These are phyloP conservation scores for Drosophila saltans DNA, from an alignment of 1,140 invertebrate genomes.

Conservation along the genomic window DNA sequence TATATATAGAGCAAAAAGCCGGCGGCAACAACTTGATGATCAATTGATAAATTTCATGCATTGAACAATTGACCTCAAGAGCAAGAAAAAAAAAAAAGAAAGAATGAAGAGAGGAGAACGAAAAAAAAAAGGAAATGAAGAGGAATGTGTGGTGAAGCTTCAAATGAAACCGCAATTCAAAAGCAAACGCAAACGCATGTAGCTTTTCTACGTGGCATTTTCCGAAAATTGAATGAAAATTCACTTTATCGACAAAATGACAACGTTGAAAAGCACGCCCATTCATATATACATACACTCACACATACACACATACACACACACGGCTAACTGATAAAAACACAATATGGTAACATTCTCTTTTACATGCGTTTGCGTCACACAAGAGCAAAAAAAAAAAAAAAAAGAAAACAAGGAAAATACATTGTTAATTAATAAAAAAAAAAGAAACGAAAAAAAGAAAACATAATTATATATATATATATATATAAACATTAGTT, in stretches of 20 bases:
- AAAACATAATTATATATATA: conserved; percentile 45
- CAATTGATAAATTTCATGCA: conserved; percentile 10
- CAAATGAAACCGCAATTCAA: background rate
- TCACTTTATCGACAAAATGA: conserved; percentile 50
- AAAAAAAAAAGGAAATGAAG: background rate
- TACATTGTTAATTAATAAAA: conserved; percentile 57
- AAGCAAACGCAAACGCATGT: conserved; percentile 69
- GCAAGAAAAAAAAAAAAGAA: background rate
- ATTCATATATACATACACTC: conserved; percentile 22
- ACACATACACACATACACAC: conserved; percentile 64
- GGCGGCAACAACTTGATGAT: conserved; percentile 5
- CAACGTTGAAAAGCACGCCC: conserved; percentile 63
- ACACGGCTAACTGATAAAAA: conserved; percentile 34
- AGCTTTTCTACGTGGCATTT: conserved; percentile 76
- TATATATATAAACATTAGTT: conserved; percentile 17
- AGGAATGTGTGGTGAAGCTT: conserved; percentile 13
- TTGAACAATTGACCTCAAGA: background rate
- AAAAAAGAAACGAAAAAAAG: conserved; percentile 30
- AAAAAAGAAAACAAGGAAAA: conserved; percentile 23
- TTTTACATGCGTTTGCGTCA: conserved; percentile 5
- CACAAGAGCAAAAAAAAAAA: conserved; percentile 18
- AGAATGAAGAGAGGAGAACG: background rate
- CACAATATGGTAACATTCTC: background rate
- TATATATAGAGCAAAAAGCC: conserved; percentile 7
- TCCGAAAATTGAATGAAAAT: conserved; percentile 31